These are phyloP conservation scores for Phania funesta DNA, from an alignment of 2,888 invertebrate genomes.

Conservation along the genomic window DNA sequence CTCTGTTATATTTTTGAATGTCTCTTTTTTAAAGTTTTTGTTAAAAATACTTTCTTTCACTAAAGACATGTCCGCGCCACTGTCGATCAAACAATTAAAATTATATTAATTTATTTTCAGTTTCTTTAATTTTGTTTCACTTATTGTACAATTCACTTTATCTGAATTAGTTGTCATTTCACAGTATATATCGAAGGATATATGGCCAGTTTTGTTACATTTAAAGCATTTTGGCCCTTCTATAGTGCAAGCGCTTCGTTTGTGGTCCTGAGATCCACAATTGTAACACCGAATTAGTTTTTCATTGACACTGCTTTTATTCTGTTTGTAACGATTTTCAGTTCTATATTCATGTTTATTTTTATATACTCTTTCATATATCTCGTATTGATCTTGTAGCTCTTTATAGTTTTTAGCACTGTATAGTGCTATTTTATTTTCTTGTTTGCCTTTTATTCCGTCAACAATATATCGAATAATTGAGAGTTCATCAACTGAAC, in stretches of 20 bases:
- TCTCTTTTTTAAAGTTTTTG: background rate
- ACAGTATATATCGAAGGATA: slow-evolving; percentile 39
- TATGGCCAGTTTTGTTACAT: slow-evolving; percentile 20
- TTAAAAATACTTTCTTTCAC: background rate
- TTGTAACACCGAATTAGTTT: slow-evolving; percentile 31
- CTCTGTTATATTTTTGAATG: background rate
- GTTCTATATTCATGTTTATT: background rate
- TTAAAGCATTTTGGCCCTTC: background rate
- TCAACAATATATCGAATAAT: slow-evolving; percentile 38
- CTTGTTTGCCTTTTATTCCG: slow-evolving; percentile 1
- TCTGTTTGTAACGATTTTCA: background rate
- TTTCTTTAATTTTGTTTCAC: slow-evolving; percentile 1
- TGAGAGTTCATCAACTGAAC: slow-evolving; percentile 27
- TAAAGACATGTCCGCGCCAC: slow-evolving; percentile 14
- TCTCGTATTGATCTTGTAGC: slow-evolving; percentile 7
- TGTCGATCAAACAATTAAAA: slow-evolving; percentile 31
- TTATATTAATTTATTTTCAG: background rate
- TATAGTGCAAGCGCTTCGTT: background rate
- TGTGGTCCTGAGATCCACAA: slow-evolving; percentile 23
- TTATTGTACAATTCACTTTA: background rate
- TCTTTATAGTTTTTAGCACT: slow-evolving; percentile 18
- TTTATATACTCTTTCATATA: slow-evolving; percentile 25
- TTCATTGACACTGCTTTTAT: background rate
- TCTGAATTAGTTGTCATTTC: slow-evolving; percentile 1
- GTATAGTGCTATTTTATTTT: background rate